A percentile compares a stretch with the other conserved stretches of the same genome.
These are phyloP conservation scores for Anas bahamensis DNA, from an alignment of 2,797 vertebrate species.

Conservation along the genomic window DNA sequence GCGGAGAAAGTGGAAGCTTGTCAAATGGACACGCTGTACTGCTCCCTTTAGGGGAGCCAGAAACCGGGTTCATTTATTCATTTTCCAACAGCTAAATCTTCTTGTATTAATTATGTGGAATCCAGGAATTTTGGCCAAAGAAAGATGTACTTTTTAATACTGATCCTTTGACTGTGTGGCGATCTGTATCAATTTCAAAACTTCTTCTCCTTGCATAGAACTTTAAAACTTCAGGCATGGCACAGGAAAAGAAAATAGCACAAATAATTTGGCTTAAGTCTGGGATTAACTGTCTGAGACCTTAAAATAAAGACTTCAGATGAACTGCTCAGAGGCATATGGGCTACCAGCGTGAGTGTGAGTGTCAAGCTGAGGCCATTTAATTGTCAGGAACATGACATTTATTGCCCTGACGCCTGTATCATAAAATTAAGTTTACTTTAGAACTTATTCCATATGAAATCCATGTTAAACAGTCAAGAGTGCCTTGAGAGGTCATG, in stretches of 20 bases:
- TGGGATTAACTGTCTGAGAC: constrained; percentile 18
- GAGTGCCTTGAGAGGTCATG: not conserved
- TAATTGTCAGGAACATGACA: not conserved
- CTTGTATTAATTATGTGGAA: constrained; percentile 41
- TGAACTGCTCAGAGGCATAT: not conserved
- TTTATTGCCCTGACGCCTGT: constrained; percentile 9
- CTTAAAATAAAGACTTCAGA: constrained; percentile 24
- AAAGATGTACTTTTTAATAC: not conserved
- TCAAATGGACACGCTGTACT: constrained; percentile 28
- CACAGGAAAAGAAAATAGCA: constrained; percentile 36
- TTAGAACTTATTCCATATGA: not conserved
- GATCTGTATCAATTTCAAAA: not conserved
- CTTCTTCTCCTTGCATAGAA: not conserved
- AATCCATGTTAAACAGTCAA: not conserved
- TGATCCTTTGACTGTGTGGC: not conserved
- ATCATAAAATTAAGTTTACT: constrained; percentile 32
- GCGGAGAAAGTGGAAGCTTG: constrained; percentile 19
- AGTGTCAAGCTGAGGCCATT: not conserved
- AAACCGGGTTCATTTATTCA: not conserved
- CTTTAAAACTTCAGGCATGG: not conserved
- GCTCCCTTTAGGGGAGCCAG: not conserved
- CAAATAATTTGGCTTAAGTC: not conserved
- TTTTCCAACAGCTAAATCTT: constrained; percentile 30
- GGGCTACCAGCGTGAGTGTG: not conserved
- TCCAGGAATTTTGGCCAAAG: not conserved